A percentile compares a stretch with the other conserved stretches of the same genome.
Conservation (phyloP, 2,797 vertebrate genomes). For the Chrosomus eos region DNA sequence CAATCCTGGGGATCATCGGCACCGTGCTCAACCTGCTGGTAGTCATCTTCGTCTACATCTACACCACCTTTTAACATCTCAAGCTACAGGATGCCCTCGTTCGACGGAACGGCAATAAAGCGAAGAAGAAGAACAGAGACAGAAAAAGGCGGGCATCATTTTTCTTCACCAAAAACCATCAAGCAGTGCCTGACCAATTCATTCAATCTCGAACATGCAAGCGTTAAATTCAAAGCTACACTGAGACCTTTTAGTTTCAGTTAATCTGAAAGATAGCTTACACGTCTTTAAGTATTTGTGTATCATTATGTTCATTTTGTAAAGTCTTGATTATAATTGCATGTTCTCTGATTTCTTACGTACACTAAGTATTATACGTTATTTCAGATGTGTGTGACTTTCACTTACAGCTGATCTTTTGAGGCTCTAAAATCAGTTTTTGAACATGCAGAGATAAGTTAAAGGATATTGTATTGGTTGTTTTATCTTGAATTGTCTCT, state of each 20-base stretch:
- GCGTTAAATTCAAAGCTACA: background rate
- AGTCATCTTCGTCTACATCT: slow-evolving; percentile 82
- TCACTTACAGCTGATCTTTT: slow-evolving; percentile 10
- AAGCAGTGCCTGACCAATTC: slow-evolving; percentile 47
- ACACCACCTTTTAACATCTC: slow-evolving; percentile 67
- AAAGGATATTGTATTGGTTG: slow-evolving; percentile 1
- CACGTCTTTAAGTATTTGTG: background rate
- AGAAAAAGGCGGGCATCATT: slow-evolving; percentile 22
- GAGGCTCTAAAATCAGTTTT: background rate
- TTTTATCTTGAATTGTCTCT: slow-evolving; percentile 19
- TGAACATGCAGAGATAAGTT: background rate
- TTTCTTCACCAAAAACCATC: slow-evolving; percentile 41
- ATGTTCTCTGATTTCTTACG: slow-evolving; percentile 43
- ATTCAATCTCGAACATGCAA: background rate
- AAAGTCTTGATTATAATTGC: slow-evolving; percentile 40
- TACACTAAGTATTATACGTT: background rate
- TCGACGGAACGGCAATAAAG: background rate
- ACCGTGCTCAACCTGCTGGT: slow-evolving; percentile 83
- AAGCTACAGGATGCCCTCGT: background rate
- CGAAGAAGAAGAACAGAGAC: background rate
- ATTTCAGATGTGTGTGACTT: slow-evolving; percentile 26
- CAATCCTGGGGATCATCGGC: slow-evolving; percentile 80
- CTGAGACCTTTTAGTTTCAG: slow-evolving; percentile 15
- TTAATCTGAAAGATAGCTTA: background rate
- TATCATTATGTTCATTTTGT: slow-evolving; percentile 43